Base-by-base conservation (phyloP, 1,140 invertebrate species). In the Geopemphigus sp. region DNA sequence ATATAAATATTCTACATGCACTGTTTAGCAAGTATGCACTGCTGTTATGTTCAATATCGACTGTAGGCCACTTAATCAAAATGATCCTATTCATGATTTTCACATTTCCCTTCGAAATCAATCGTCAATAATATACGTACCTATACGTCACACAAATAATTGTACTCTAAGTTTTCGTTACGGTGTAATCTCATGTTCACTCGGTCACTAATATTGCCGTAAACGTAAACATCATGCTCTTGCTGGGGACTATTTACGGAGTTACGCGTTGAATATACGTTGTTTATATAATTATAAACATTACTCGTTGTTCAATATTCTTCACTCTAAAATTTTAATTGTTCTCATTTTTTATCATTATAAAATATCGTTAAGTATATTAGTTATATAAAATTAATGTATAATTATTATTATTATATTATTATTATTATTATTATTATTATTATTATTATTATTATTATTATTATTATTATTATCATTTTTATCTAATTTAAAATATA, bases 401-500 rank as follows among this genome's bases (percentile, higher is more conserved):
- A 39, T 29, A 29, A 64, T 64, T 66, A 63, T 26, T 59, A 61
- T 61, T 56, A 56, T 56, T n/a, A n/a, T 73, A 39, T 29, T 54
- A 64, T 64, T 66, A 63, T 26, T 59, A 61, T 61, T 56, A 56
- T 56, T 73, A 39, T 29, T 54, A 64, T 64, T 66, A 63, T 26
- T 59, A 61, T 61, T 56, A 56, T 56, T n/a, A n/a, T n/a, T 73
- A 39, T 29, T 54, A 64, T 64, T 66, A 63, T 26, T 59, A 61
- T 61, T 56, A 56, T 56, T n/a, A n/a, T n/a, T 73, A 39, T 29
- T 54, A 64, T 64, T 66, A 63, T 26, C 24, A 61, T 61, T 56
- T 22, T 56, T n/a, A 66, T 70, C 47, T 50, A 11, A 50, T 70
- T 39, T 72, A 54, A 73, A 73, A 73, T 73, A 73, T 56, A 73